Base-by-base conservation (phyloP, 2,888 invertebrate species). In the Spatulosminthurus flaviceps region DNA sequence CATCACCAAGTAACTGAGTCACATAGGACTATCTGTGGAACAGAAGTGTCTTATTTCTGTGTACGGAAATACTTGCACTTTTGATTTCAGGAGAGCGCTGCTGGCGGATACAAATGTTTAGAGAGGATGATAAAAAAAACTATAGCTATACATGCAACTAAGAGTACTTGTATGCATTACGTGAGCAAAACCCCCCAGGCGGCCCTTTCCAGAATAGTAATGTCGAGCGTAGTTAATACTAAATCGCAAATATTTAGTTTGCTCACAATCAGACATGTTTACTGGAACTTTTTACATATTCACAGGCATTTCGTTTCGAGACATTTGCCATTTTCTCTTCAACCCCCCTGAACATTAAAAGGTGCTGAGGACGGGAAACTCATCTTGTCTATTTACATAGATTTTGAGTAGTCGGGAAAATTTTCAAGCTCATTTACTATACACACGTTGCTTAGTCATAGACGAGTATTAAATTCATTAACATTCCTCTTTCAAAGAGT, bases 191-290 rank as follows among this genome's bases (percentile, higher is more conserved):
- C 51, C 51, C 51, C 51, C n/a, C 19, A 51, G 51, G 51, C 51
- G 51, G 51, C 51, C 51, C n/a, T 51, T 51, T 51, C 51, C 51
- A 51, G 51, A 19, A 51, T 51, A n/a, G 16, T n/a, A 51, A 51
- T 51, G 51, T 51, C n/a, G n/a, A n/a, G n/a, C n/a, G n/a, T n/a
- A n/a, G n/a, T n/a, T 19, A 51, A 51, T 51, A 51, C 9, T 51
- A 51, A 51, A 51, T 51, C 51, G 51, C 51, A 51, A 51, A 51
- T 51, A 51, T 51, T 51, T 51, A n/a, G 51, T 51, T 51, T 51
- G 16, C 19, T 51, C 34, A 34, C 34, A 34, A 34, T 51, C 51
- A 51, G 51, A 51, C 51, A 51, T 51, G 51, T 51, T n/a, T 51
- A 51, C 51, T 51, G 51, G 51, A 51, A 51, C 51, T 51, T 51